phyloP scores from a whole-genome alignment of 2,888 invertebrate genomes.

The Fragum fragum region DNA sequence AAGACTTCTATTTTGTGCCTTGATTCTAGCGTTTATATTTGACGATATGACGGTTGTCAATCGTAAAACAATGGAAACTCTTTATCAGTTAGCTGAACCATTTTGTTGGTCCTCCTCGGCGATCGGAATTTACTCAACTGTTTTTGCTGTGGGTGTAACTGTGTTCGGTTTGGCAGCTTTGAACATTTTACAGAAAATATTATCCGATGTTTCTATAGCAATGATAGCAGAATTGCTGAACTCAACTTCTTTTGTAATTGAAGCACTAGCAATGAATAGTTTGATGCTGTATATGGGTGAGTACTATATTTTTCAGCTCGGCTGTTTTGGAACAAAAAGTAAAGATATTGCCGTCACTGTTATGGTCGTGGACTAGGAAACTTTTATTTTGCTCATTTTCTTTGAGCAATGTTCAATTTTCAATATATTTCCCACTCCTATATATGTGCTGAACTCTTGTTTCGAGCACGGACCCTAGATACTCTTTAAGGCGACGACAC shows the following conservation, averaged over 20 bases:
- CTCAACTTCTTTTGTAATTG: slow-evolving; percentile 37
- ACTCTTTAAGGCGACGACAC: no score
- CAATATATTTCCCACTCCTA: no score
- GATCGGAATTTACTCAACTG: slow-evolving; percentile 44
- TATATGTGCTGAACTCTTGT: no score
- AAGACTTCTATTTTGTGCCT: slow-evolving; percentile 15
- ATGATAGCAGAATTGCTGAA: slow-evolving; percentile 29
- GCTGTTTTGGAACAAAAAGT: no score
- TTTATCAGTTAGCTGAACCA: slow-evolving; percentile 53
- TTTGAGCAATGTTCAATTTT: no score
- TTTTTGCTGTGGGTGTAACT: slow-evolving; percentile 19
- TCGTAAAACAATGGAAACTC: slow-evolving; percentile 39
- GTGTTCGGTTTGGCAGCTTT: slow-evolving; percentile 30
- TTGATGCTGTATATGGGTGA: slow-evolving; percentile 48
- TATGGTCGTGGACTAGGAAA: no score
- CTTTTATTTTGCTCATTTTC: no score
- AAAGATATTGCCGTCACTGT: no score
- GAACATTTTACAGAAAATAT: slow-evolving; percentile 27
- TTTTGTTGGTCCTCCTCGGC: slow-evolving; percentile 52
- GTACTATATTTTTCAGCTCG: neutral
- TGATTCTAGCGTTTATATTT: slow-evolving; percentile 46
- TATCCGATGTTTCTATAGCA: slow-evolving; percentile 40
- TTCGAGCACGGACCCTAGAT: no score
- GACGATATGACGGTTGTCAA: slow-evolving; percentile 39
- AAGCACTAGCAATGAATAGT: slow-evolving; percentile 43